Evolutionary conservation across 2,113 vertebrate genomes (phyloP).

Genomic region (Melanerpes aurifrons): DNA sequence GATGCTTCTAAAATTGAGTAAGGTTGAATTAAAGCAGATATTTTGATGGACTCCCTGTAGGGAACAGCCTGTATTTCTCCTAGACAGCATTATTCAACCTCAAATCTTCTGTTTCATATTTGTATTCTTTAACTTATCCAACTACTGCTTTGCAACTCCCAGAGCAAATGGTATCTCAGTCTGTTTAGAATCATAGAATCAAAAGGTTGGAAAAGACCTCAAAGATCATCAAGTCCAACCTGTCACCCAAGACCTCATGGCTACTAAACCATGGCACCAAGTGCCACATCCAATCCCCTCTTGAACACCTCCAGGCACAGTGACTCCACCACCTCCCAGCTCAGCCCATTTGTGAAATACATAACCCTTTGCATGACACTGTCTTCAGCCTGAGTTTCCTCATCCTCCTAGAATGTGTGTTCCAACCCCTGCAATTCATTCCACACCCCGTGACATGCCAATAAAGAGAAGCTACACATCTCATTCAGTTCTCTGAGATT

Average conservation of each 20-base stretch:
- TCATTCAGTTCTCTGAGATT: conserved; percentile 55
- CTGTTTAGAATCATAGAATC: background rate
- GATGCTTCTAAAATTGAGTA: conserved; percentile 49
- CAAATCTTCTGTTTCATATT: background rate
- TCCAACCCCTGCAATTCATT: conserved; percentile 36
- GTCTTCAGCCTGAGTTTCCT: background rate
- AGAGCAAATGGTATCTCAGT: background rate
- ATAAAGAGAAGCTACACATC: conserved; percentile 50
- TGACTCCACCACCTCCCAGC: too few relatives aligned
- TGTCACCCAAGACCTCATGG: too few relatives aligned
- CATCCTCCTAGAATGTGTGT: background rate
- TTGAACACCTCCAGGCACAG: too few relatives aligned
- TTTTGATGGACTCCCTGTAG: conserved; percentile 2
- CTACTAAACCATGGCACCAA: too few relatives aligned
- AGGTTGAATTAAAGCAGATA: conserved; percentile 52
- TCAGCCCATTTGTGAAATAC: background rate
- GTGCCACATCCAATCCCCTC: too few relatives aligned
- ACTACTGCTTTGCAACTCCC: conserved; percentile 25
- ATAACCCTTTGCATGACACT: background rate
- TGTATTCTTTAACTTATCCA: conserved; percentile 27
- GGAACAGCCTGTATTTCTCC: conserved; percentile 21
- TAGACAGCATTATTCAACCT: background rate
- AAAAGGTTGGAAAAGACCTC: too few relatives aligned
- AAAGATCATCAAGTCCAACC: too few relatives aligned
- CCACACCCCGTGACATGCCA: conserved; percentile 25